Evolutionary conservation across 2,797 vertebrate genomes (phyloP), one percentile per base, ranked within the genome.

Genomic region (Peromyscus melanophrys): DNA sequence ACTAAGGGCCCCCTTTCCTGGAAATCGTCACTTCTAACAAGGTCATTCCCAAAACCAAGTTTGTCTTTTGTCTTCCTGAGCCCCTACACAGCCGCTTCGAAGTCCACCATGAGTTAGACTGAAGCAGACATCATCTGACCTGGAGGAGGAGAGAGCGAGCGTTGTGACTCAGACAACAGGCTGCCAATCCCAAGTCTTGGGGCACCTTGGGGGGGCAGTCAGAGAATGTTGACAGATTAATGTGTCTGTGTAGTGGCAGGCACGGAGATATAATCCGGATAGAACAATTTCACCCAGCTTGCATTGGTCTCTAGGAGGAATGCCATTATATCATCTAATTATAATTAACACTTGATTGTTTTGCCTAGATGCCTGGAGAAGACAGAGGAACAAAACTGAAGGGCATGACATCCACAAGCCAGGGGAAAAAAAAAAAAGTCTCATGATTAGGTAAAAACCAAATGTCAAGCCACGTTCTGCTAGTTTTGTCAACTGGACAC

Each of bases 151-250:
- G 40, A 71, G 16, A 80, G 87, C 6, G 0, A 14, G 87, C 6
- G 0, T 11, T 1, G 13, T 27, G 14, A 69, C 71, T 34, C 14
- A 2, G 37, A 49, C 52, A 59, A 34, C 6, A 12, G 34, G 11
- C 43, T 85, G 31, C 43, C 37, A 17, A 31, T 19, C 52, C 59
- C 61, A 14, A 29, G 55, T 17, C 75, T 55, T 46, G 37, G 59
- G 25, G n/a, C 37, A 63, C 73, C 65, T 81, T 2, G 0, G 19
- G 34, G 1, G 25, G 0, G 19, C 0, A 1, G 13, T 85, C 87
- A 49, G 73, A 78, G 81, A 43, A 82, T 0, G 0, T 13, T 52
- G 46, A 61, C 34, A 52, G 3, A 65, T 34, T 75, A 34, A 59
- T 27, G 27, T 27, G 4, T n/a, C 89, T 57, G 6, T 14, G 0